Evolutionary conservation across 2,888 invertebrate species (phyloP).

Genomic region (Synanthedon formicaeformis): DNA sequence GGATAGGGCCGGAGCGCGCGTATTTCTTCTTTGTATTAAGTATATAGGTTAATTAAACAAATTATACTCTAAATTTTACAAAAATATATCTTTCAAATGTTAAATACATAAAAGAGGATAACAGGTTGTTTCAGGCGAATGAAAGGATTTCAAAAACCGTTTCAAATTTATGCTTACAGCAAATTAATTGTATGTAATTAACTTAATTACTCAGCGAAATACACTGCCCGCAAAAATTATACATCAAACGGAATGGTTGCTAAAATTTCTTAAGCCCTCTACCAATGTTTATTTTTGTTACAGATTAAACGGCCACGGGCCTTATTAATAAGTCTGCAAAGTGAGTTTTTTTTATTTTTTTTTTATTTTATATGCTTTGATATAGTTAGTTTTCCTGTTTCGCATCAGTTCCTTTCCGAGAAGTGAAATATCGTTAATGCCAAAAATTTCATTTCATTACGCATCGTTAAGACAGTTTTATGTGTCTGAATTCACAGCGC

Average conservation of each 20-base stretch:
- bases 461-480: slow-evolving; percentile 11
- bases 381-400: slow-evolving; percentile 14
- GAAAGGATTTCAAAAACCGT: too few relatives aligned
- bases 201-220: background rate
- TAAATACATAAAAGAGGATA: too few relatives aligned
- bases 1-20: too few relatives aligned
- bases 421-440: slow-evolving; percentile 8
- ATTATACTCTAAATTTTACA: too few relatives aligned
- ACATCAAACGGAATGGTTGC: background rate
- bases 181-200: background rate
- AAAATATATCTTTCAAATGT: too few relatives aligned
- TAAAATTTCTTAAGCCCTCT: slow-evolving; percentile 4
- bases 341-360: slow-evolving; percentile 4
- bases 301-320: slow-evolving; percentile 12
- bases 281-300: slow-evolving; percentile 15
- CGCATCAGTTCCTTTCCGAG: slow-evolving; percentile 11
- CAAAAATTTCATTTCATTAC: slow-evolving; percentile 11
- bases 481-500: slow-evolving; percentile 4
- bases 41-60: too few relatives aligned
- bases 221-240: background rate
- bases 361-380: slow-evolving; percentile 2
- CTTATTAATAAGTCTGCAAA: slow-evolving; percentile 2
- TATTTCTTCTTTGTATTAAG: too few relatives aligned
- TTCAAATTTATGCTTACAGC: background rate
- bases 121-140: too few relatives aligned